These are phyloP conservation scores for Allacma fusca DNA, from an alignment of 2,888 invertebrate genomes.

Conservation along the genomic window DNA sequence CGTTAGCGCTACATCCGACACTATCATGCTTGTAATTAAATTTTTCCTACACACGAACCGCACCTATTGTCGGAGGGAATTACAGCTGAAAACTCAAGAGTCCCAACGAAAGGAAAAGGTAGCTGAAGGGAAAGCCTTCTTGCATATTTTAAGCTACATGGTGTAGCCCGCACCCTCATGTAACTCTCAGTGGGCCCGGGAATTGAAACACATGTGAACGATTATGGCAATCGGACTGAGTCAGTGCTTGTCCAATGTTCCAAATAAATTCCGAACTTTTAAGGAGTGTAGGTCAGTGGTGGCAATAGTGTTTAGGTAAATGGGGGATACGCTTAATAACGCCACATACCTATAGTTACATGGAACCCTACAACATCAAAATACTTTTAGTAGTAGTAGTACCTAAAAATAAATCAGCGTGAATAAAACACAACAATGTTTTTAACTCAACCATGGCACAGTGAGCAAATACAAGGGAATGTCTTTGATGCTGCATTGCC, in stretches of 20 bases:
- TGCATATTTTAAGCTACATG: background rate
- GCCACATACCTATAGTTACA: no score
- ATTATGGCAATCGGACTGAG: background rate
- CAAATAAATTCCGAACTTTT: background rate
- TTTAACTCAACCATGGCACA: no score
- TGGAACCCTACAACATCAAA: no score
- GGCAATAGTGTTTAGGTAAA: no score
- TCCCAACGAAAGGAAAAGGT: background rate
- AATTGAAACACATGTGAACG: background rate
- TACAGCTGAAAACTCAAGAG: background rate
- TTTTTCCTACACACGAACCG: background rate
- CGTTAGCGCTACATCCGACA: background rate
- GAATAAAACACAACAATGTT: no score
- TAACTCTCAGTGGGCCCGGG: background rate
- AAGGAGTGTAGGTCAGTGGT: background rate
- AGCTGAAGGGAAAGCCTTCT: background rate
- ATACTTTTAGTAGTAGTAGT: no score
- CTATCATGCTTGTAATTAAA: background rate
- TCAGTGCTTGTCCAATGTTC: background rate
- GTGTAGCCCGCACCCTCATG: background rate
- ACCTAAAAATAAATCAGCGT: no score
- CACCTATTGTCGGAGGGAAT: background rate
- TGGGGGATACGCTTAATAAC: no score
- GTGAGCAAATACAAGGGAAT: no score
- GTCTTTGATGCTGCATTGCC: background rate